phyloP scores from a whole-genome alignment of 2,888 invertebrate species.

The Poecilus cupreus region DNA sequence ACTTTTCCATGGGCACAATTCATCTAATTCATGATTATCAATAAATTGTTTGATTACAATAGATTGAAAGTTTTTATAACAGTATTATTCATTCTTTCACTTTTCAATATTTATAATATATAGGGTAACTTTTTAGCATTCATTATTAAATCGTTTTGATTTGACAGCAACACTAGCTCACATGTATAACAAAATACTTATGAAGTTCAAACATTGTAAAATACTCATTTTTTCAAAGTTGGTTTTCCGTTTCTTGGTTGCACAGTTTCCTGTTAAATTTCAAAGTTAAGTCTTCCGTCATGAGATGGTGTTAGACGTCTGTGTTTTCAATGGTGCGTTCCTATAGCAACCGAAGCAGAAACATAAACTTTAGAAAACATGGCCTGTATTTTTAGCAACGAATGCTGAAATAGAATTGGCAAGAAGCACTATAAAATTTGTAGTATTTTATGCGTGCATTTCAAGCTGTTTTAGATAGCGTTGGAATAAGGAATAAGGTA shows the following conservation, averaged over 20 bases:
- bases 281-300: neutral
- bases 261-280: neutral
- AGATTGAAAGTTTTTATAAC: no score
- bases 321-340: neutral
- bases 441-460: neutral
- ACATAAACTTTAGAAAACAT: conserved; percentile 20
- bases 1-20: neutral
- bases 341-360: neutral
- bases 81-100: no score
- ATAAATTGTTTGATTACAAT: no score
- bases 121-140: no score
- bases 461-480: neutral
- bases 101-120: no score
- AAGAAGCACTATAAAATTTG: neutral
- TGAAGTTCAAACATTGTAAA: no score
- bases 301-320: neutral
- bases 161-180: no score
- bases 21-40: neutral
- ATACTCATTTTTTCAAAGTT: neutral
- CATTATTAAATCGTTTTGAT: no score
- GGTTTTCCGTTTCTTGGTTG: neutral
- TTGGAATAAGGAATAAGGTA: neutral
- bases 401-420: conserved; percentile 8
- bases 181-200: no score
- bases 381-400: neutral